Conservation (phyloP, 2,113 vertebrate genomes). For the Salvelinus namaycush region DNA sequence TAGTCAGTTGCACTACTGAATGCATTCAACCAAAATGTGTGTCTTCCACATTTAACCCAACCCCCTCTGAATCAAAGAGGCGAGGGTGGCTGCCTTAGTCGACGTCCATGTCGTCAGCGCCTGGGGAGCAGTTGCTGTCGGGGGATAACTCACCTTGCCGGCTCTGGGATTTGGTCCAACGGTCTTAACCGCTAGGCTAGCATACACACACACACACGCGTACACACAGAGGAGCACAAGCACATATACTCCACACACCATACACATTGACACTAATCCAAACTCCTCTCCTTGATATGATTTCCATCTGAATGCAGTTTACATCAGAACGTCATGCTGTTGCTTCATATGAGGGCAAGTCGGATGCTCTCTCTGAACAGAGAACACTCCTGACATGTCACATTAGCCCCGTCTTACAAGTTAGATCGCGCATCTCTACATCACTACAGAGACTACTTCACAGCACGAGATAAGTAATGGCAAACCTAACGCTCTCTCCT, state of each 20-base stretch:
- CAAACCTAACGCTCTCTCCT: conserved; percentile 13
- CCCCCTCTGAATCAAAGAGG: too few species aligned
- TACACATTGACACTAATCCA: background rate
- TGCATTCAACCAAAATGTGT: too few species aligned
- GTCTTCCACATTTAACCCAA: too few species aligned
- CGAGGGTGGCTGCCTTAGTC: too few species aligned
- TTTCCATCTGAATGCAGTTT: background rate
- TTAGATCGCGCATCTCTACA: conserved; percentile 43
- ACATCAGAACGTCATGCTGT: background rate
- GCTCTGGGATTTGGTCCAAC: too few species aligned
- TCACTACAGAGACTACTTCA: conserved; percentile 10
- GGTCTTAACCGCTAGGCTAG: too few species aligned
- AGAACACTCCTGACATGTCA: conserved; percentile 11
- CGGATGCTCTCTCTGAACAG: conserved; percentile 7
- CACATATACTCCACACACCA: background rate
- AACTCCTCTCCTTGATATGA: background rate
- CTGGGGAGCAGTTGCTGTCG: too few species aligned
- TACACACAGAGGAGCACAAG: background rate
- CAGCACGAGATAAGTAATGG: conserved; percentile 11
- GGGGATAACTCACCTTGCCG: too few species aligned
- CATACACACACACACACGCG: background rate
- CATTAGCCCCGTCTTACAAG: conserved; percentile 30
- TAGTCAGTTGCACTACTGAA: background rate
- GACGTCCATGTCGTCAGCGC: too few species aligned
- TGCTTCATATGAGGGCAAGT: conserved; percentile 20